Conservation (phyloP, 2,797 vertebrate genomes). For the Hafferia zeledoni region DNA sequence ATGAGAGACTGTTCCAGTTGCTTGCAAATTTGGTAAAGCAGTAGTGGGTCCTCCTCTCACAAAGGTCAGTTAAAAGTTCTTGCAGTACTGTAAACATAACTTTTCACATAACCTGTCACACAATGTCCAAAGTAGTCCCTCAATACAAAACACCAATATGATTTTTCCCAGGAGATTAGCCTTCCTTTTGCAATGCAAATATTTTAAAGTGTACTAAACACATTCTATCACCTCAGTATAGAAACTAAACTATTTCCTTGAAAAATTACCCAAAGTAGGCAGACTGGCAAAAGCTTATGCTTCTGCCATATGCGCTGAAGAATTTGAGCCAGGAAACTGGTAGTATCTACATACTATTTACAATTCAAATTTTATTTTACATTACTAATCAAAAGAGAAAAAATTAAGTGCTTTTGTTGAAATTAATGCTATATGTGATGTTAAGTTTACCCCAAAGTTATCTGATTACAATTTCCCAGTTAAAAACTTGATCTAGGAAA, state of each 20-base stretch:
- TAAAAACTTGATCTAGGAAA: constrained; percentile 36
- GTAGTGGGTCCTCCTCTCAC: not conserved
- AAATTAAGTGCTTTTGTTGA: constrained; percentile 75
- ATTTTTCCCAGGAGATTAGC: constrained; percentile 77
- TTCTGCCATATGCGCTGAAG: constrained; percentile 83
- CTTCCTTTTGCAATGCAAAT: constrained; percentile 83
- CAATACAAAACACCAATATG: constrained; percentile 77
- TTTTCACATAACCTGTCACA: constrained; percentile 44
- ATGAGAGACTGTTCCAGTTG: not conserved
- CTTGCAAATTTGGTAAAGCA: constrained; percentile 45
- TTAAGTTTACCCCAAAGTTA: constrained; percentile 52
- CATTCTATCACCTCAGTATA: constrained; percentile 82
- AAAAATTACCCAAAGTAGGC: constrained; percentile 82
- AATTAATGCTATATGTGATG: constrained; percentile 71
- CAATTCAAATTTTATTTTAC: constrained; percentile 80
- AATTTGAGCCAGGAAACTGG: constrained; percentile 81
- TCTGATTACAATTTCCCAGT: constrained; percentile 28
- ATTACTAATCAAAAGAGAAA: constrained; percentile 75
- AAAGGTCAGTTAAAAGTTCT: constrained; percentile 69
- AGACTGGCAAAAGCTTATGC: constrained; percentile 83
- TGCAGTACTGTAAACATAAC: constrained; percentile 47
- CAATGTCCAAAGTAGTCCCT: constrained; percentile 49
- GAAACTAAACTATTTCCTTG: constrained; percentile 84
- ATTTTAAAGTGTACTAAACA: constrained; percentile 86
- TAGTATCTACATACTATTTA: constrained; percentile 80